Conservation (phyloP, 2,888 invertebrate species). For the Drosophila borborema region DNA sequence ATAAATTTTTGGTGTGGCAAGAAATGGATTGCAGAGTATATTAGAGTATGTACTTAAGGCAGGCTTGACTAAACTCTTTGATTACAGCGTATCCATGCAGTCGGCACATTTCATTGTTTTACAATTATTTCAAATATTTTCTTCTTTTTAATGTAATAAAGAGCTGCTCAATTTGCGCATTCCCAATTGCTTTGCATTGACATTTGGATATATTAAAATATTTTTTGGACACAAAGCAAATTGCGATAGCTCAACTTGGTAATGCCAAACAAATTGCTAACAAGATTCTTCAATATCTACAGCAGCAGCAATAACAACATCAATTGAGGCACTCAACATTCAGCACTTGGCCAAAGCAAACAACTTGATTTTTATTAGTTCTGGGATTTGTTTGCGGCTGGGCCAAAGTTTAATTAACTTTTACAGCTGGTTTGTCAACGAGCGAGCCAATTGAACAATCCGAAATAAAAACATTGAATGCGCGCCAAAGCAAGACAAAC, state of each 20-base stretch:
- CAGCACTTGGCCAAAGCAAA: slow-evolving; percentile 13
- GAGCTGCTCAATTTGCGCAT: slow-evolving; percentile 1
- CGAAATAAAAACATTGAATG: slow-evolving; percentile 4
- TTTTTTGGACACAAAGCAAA: slow-evolving; percentile 9
- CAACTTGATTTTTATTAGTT: slow-evolving; percentile 57
- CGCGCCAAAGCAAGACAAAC: not conserved
- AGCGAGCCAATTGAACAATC: slow-evolving; percentile 32
- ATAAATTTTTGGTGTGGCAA: not conserved
- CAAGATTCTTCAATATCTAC: not conserved
- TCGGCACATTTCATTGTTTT: not conserved
- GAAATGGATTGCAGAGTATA: not conserved
- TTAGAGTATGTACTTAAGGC: not conserved
- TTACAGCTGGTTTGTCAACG: slow-evolving; percentile 23
- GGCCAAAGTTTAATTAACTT: slow-evolving; percentile 60
- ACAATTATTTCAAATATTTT: no score
- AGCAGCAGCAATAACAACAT: slow-evolving; percentile 1
- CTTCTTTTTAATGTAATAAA: not conserved
- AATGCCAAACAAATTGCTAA: slow-evolving; percentile 5
- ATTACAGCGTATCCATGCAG: not conserved
- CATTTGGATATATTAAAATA: slow-evolving; percentile 17
- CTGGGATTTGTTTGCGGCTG: slow-evolving; percentile 46
- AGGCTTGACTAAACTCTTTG: not conserved
- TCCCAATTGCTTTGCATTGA: slow-evolving; percentile 52
- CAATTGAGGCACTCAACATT: slow-evolving; percentile 1
- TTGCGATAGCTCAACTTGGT: not conserved